A percentile compares a stretch with the other conserved stretches of the same genome.
Evolutionary conservation across 2,888 invertebrate genomes (phyloP).

Genomic region (Cataglyphis rosenhaueri): DNA sequence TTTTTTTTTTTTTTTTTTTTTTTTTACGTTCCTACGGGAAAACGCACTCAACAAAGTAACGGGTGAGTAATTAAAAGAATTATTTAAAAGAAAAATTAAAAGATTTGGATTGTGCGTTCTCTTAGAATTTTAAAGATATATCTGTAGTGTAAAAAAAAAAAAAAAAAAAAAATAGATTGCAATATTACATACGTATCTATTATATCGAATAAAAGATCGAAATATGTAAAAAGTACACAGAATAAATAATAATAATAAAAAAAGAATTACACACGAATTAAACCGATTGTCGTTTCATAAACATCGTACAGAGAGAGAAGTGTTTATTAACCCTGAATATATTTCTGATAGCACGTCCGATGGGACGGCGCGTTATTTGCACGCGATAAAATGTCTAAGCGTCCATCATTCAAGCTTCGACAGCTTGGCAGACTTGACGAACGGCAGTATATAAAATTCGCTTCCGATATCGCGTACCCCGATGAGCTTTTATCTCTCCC

Average conservation of each 20-base stretch:
- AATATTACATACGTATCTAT: not conserved
- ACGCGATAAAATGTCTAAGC: conserved; percentile 53
- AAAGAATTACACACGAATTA: not conserved
- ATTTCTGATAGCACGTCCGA: not conserved
- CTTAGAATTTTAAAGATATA: not conserved
- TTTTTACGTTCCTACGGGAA: not conserved
- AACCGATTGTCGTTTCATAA: not conserved
- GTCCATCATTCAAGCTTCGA: conserved; percentile 28
- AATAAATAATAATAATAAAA: not conserved
- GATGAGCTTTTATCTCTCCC: conserved; percentile 57
- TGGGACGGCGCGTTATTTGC: conserved; percentile 18
- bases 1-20: conserved; percentile 1
- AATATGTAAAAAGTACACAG: too few species aligned
- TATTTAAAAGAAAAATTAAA: not conserved
- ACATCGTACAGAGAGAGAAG: not conserved
- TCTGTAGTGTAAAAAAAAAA: not conserved
- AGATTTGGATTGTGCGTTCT: not conserved
- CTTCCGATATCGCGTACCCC: conserved; percentile 37
- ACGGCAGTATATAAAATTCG: conserved; percentile 51
- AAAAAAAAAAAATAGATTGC: not conserved
- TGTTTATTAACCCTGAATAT: conserved; percentile 30
- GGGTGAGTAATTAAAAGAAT: not conserved
- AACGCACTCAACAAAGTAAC: not conserved
- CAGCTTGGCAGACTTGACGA: conserved; percentile 37
- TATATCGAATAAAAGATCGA: not conserved